Evolutionary conservation across 2,797 vertebrate genomes (phyloP).

Genomic region (Apogon hyalosoma): DNA sequence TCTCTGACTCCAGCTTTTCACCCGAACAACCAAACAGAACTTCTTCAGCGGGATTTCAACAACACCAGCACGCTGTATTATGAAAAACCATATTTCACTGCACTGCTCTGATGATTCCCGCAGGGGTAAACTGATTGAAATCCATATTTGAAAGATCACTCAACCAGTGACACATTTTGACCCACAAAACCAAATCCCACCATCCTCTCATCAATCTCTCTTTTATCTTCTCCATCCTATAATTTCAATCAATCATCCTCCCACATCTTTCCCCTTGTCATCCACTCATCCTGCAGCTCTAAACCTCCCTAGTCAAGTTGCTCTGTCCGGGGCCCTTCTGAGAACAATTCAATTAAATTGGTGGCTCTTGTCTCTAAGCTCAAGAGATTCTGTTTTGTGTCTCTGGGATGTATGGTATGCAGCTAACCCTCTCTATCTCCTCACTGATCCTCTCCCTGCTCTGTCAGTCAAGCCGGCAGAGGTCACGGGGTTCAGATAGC

Average conservation of each 20-base stretch:
- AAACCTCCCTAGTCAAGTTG: slow-evolving; percentile 5
- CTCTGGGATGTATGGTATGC: slow-evolving; percentile 47
- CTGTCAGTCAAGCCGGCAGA: slow-evolving; percentile 55
- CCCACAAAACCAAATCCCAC: slow-evolving; percentile 55
- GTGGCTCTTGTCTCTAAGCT: slow-evolving; percentile 51
- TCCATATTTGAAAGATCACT: slow-evolving; percentile 55
- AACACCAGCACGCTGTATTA: slow-evolving; percentile 15
- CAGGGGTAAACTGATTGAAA: slow-evolving; percentile 46
- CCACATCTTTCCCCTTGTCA: slow-evolving; percentile 32
- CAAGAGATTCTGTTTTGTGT: slow-evolving; percentile 37
- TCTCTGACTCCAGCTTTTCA: slow-evolving; percentile 36
- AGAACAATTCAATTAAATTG: slow-evolving; percentile 55
- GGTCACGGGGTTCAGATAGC: slow-evolving; percentile 67
- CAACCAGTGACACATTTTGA: slow-evolving; percentile 39
- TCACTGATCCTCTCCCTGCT: slow-evolving; percentile 50
- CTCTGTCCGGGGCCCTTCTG: slow-evolving; percentile 15
- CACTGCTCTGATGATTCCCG: slow-evolving; percentile 1
- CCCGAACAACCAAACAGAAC: slow-evolving; percentile 23
- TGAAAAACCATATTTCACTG: slow-evolving; percentile 45
- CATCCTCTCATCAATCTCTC: slow-evolving; percentile 39
- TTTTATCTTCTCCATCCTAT: slow-evolving; percentile 38
- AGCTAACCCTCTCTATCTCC: slow-evolving; percentile 46
- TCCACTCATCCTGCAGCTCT: slow-evolving; percentile 42
- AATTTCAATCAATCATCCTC: slow-evolving; percentile 53
- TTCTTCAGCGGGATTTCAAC: slow-evolving; percentile 39